Evolutionary conservation across 2,113 vertebrate species (phyloP).

Genomic region (Rhynchomys soricoides): DNA sequence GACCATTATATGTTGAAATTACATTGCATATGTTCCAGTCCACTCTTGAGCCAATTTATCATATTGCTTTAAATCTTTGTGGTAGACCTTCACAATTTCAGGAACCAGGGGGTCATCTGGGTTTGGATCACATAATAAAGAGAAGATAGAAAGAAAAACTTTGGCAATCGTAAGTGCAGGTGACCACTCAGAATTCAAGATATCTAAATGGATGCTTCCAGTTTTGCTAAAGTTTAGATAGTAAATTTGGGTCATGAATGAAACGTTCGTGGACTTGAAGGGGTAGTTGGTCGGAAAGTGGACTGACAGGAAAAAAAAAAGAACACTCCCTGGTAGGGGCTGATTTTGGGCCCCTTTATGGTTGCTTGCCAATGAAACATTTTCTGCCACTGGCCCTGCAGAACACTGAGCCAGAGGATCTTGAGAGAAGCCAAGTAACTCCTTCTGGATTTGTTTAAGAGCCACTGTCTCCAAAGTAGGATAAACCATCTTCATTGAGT

Average conservation of each 20-base stretch:
- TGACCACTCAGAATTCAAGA: neutral
- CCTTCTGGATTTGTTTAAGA: neutral
- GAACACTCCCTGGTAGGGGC: neutral
- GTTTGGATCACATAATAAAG: neutral
- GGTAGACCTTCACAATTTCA: neutral
- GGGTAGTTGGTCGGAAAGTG: neutral
- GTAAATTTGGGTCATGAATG: neutral
- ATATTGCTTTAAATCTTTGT: neutral
- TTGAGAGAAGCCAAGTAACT: fast-evolving
- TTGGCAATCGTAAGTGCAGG: neutral
- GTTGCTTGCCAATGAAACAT: neutral
- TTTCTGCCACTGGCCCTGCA: fast-evolving
- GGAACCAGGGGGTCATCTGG: neutral
- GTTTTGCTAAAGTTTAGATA: neutral
- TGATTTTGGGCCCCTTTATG: neutral
- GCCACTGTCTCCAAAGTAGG: fast-evolving
- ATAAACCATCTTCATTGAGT: too few species aligned
- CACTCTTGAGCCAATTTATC: neutral
- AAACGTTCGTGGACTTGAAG: neutral
- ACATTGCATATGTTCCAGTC: neutral
- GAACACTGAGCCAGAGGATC: neutral
- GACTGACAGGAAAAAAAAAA: neutral
- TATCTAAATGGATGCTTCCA: neutral
- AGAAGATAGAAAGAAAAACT: neutral
- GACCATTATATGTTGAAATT: neutral